phyloP scores from a whole-genome alignment of 2,888 invertebrate species.

The Lochmaea capreae region DNA sequence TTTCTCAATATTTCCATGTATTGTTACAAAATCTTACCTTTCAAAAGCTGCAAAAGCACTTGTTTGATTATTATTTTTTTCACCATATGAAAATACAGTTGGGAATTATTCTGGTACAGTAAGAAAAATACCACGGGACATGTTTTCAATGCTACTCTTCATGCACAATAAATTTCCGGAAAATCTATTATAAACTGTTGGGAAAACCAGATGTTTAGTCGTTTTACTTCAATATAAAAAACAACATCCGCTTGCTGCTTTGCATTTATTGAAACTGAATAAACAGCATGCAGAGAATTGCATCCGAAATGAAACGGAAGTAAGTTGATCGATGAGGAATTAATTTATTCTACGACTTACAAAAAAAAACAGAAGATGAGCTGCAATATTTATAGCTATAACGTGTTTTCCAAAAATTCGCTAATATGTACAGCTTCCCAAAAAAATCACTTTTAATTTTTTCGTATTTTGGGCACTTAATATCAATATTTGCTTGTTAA shows the following conservation, averaged over 20 bases:
- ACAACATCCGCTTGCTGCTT: not conserved
- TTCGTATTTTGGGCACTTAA: no score
- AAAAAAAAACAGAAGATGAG: not conserved
- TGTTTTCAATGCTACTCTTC: not conserved
- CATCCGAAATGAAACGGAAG: not conserved
- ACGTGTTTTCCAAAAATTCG: no score
- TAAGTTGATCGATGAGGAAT: not conserved
- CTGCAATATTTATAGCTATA: not conserved
- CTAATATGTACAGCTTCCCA: no score
- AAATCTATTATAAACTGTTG: not conserved
- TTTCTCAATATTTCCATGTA: no score
- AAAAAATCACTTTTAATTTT: no score
- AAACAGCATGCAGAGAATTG: not conserved
- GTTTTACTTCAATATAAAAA: not conserved
- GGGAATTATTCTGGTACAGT: not conserved
- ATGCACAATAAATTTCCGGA: not conserved
- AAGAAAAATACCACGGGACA: not conserved
- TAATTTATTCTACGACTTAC: not conserved
- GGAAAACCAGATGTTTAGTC: not conserved
- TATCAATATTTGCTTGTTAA: no score
- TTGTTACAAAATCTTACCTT: no score
- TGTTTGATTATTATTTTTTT: not conserved
- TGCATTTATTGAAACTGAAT: not conserved
- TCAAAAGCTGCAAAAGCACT: not conserved
- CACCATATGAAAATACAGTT: not conserved